Conservation (phyloP, 2,113 vertebrate species). For the Dipodomys merriami region DNA sequence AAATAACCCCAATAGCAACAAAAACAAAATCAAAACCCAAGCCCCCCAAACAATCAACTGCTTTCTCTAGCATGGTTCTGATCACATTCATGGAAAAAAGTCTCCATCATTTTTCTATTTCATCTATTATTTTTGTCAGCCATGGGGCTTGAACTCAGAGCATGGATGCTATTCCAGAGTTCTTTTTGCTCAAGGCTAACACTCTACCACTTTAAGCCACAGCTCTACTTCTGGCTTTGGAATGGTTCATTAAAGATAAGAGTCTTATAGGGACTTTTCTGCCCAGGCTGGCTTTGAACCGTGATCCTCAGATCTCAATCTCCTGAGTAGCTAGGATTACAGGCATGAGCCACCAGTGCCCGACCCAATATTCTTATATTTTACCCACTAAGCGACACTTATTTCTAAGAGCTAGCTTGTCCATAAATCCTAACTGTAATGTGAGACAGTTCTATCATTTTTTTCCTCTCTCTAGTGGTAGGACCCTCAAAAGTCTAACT, state of each 20-base stretch:
- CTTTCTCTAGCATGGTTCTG: not conserved
- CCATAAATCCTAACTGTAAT: not conserved
- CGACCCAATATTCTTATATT: not conserved
- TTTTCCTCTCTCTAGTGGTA: not conserved
- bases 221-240: too few relatives aligned
- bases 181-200: too few relatives aligned
- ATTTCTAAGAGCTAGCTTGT: not conserved
- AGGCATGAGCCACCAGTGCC: too few relatives aligned
- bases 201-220: too few relatives aligned
- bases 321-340: too few relatives aligned
- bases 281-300: too few relatives aligned
- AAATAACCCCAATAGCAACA: not conserved
- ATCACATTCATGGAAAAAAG: not conserved
- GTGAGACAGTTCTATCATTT: not conserved
- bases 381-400: not conserved
- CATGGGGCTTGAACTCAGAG: too few relatives aligned
- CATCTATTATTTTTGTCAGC: too few relatives aligned
- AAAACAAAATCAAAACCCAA: not conserved
- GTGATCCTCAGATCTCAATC: too few relatives aligned
- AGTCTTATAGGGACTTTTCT: too few relatives aligned
- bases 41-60: not conserved
- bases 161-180: too few relatives aligned
- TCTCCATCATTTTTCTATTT: not conserved
- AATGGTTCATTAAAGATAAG: too few relatives aligned
- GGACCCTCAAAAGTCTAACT: not conserved